A percentile compares a stretch with the other conserved stretches of the same genome.
Conservation (phyloP, 2,797 vertebrate genomes). For the Manis javanica region DNA sequence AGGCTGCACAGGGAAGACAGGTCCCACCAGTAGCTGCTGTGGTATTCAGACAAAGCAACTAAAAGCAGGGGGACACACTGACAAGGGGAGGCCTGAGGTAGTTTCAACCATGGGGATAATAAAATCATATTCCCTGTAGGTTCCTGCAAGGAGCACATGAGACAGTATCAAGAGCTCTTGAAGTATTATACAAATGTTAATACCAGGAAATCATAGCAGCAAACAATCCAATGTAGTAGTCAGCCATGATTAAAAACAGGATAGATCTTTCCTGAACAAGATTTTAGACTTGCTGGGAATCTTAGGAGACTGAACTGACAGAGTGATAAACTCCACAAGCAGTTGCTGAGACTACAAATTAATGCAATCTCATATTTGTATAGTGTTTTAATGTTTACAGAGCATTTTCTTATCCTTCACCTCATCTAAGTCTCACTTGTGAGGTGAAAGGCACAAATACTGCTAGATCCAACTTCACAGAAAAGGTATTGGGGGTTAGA, state of each 20-base stretch:
- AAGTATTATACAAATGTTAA: background rate
- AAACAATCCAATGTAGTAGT: background rate
- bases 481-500: background rate
- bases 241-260: background rate
- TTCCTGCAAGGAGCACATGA: background rate
- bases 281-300: constrained; percentile 27
- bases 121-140: background rate
- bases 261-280: constrained; percentile 48
- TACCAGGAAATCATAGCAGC: background rate
- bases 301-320: constrained; percentile 56
- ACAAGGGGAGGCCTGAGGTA: background rate
- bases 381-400: constrained; percentile 65
- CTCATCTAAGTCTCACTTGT: constrained; percentile 15
- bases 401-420: constrained; percentile 52
- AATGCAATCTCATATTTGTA: constrained; percentile 60
- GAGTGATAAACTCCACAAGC: constrained; percentile 44
- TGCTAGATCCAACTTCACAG: constrained; percentile 11
- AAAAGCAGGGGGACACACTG: background rate
- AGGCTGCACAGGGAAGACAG: background rate
- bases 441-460: constrained; percentile 46
- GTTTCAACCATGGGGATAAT: background rate
- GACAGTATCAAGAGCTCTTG: background rate
- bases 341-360: constrained; percentile 60
- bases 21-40: background rate
- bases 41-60: background rate